phyloP scores from a whole-genome alignment of 2,113 vertebrate genomes.

The Neodon shergylaensis region DNA sequence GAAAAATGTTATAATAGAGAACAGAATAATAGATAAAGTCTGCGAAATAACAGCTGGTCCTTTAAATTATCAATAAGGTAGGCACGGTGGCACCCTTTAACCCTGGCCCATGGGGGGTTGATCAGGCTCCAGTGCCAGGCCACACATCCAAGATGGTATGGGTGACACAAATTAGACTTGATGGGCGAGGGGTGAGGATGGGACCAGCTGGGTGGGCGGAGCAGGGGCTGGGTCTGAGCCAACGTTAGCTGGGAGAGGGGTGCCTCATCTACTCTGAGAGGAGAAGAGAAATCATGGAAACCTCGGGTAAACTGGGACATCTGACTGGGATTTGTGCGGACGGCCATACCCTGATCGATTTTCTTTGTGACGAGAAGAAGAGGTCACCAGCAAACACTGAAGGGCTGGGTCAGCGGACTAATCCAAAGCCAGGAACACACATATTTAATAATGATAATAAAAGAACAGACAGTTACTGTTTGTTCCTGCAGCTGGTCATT shows the following conservation, averaged over 20 bases:
- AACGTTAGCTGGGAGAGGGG: not conserved
- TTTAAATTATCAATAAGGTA: not conserved
- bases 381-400: slow-evolving; percentile 31
- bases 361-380: slow-evolving; percentile 25
- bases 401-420: not conserved
- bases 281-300: not conserved
- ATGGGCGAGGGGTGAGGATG: not conserved
- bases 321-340: not conserved
- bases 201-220: not conserved
- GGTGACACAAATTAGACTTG: not conserved
- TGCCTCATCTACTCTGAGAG: not conserved
- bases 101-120: not conserved
- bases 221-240: not conserved
- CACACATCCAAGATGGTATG: not conserved
- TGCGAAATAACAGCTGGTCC: not conserved
- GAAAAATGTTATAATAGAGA: not conserved
- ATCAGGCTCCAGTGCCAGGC: not conserved
- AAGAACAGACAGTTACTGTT: slow-evolving; percentile 26
- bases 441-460: slow-evolving; percentile 31
- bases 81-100: not conserved
- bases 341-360: not conserved
- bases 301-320: not conserved
- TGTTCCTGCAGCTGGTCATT: slow-evolving; percentile 18
- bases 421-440: not conserved
- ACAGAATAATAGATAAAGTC: not conserved